Percentiles rank a stretch among this genome's conserved stretches.
These are phyloP conservation scores for Pseudomugil gertrudae DNA, from an alignment of 2,797 vertebrate genomes.

Conservation along the genomic window DNA sequence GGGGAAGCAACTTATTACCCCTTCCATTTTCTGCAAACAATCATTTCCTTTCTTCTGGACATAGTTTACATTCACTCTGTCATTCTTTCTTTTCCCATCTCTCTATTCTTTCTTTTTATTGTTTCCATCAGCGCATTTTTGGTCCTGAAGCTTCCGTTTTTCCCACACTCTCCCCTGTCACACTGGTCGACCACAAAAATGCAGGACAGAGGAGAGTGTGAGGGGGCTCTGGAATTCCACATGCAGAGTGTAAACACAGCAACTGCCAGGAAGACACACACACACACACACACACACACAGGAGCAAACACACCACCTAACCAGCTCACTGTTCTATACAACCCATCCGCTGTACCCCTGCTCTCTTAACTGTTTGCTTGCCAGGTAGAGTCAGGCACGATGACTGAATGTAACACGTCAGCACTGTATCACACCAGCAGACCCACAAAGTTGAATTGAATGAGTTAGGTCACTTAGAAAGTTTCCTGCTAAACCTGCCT, in stretches of 20 bases:
- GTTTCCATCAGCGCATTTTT: constrained; percentile 90
- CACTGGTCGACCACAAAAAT: constrained; percentile 95
- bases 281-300: constrained; percentile 51
- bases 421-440: constrained; percentile 21
- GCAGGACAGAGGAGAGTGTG: constrained; percentile 89
- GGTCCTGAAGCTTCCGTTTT: constrained; percentile 94
- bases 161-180: constrained; percentile 98
- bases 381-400: constrained; percentile 20
- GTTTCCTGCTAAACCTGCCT: constrained; percentile 12
- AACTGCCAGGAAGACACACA: constrained; percentile 83
- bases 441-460: constrained; percentile 18
- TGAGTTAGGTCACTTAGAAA: constrained; percentile 24
- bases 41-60: constrained; percentile 78
- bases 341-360: constrained; percentile 33
- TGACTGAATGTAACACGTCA: constrained; percentile 49
- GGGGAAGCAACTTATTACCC: constrained; percentile 77
- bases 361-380: constrained; percentile 53
- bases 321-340: constrained; percentile 64
- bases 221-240: constrained; percentile 91
- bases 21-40: constrained; percentile 75
- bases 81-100: constrained; percentile 72
- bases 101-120: constrained; percentile 76
- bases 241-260: constrained; percentile 88
- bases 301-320: constrained; percentile 83
- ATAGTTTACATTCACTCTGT: constrained; percentile 83